Base-by-base conservation (phyloP, 2,888 invertebrate genomes). In the Apocheima hispidaria region DNA sequence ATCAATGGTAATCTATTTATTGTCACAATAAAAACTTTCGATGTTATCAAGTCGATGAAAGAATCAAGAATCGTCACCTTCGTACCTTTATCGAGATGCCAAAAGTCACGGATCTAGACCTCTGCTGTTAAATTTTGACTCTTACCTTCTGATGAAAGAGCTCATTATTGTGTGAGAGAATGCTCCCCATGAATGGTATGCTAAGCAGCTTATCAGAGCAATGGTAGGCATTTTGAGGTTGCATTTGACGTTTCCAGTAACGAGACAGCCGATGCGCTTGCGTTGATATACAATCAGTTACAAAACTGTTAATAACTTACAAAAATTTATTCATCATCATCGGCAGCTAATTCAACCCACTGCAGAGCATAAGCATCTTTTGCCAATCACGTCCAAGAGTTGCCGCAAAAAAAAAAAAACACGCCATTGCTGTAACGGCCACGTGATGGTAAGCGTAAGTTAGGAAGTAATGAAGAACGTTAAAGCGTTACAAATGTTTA, bases 1-100 rank as follows among this genome's bases (percentile, higher is more conserved):
- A 90, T 84, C 85, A 87, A 87, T 89, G 82, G 79, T 90, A 91
- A 91, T 91, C 90, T 91, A 91, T 91, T 91, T 92, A 91, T 92
- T 92, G 91, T 90, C 83, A 89, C 83, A 87, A 88, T 89, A 89
- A 92, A 90, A 92, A 89, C 82, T 87, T 86, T 87, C 85, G 91
- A 91, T 92, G 85, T 90, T 91, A 92, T 92, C 92, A 82, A 84
- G 75, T 80, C 87, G 89, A 86, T 87, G 90, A 91, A 89, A 89
- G 92, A 91, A 90, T 90, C 83, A 40, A 28, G 38, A 51, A 26
- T 51, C 40, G 90, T 92, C 90, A 92, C 90, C 88, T 86, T 82
- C 79, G 71, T 81, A 81, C 76, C 79, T 81, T 89, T 88, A 88
- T 88, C 88, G 78, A 75, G 88, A 90, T 88, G 90, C 86, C 85